Base-by-base conservation (phyloP, 2,888 invertebrate genomes). In the Caenorhabditis sinica region DNA sequence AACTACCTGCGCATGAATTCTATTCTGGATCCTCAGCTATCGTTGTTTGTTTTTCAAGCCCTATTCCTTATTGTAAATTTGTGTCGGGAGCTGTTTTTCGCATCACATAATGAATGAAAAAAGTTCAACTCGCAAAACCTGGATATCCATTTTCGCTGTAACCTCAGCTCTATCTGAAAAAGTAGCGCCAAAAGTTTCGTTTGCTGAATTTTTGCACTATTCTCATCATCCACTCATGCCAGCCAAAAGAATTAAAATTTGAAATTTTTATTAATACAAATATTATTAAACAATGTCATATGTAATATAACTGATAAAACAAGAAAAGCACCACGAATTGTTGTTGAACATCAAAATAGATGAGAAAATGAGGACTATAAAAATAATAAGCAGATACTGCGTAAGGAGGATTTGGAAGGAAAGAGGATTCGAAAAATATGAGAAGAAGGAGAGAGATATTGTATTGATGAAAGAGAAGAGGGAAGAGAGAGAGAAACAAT, bases 231-330 rank as follows among this genome's bases (percentile, higher is more conserved):
- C n/a, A n/a, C n/a, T n/a, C n/a, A n/a, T 20, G 5, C 33, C 9
- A 30, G 17, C 17, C 3, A 3, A n/a, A 30, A 15, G 1, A 25
- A 25, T 17, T 33, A 6, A 33, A 73, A 61, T 63, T 74, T 33
- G 20, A 28, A 60, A 20, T 58, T 61, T 79, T 71, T 71, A 69
- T 79, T 71, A 79, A 76, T 72, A 79, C 71, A 79, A 79, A 79
- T 79, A 79, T 79, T 72, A 72, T 79, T 79, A 79, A 79, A 79
- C 79, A 79, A 72, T 79, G 61, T 79, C 79, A 79, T 79, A 79
- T 79, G 79, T 79, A 40, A 71, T 79, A 79, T 79, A 79, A 79
- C 79, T 79, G 79, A 79, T 79, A 79, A 79, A 79, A 79, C 79
- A 79, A 72, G 71, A 56, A 65, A 79, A 79, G 79, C 79, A 79